Evolutionary conservation across 1,140 invertebrate genomes (phyloP), one percentile per base, ranked within the genome.

Genomic region (Panagrolaimus sp.): DNA sequence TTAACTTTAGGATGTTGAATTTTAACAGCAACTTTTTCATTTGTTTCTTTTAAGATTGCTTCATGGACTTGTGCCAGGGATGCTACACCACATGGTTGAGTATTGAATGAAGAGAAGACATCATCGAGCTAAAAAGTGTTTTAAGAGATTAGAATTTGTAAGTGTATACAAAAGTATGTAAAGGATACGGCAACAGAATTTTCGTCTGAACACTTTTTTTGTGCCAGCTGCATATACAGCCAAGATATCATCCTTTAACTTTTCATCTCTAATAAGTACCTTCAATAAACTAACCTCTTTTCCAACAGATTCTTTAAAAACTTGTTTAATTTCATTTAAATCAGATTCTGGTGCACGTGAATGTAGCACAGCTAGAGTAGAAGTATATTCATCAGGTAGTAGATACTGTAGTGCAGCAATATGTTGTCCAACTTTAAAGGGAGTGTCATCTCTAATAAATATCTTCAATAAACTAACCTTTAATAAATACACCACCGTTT

Each of bases 401-500:
- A 99, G 85, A 84, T 98, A 98, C 74, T 98, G 93, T 67, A 98
- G 84, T 0, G 93, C 91, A 9, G 93, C 95, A 70, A 98, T 88
- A 84, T 98, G 94, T 84, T 98, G 96, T 4, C 96, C 92, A 51
- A 88, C 88, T 87, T 96, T n/a, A n/a, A n/a, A n/a, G n/a, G n/a
- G n/a, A n/a, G n/a, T n/a, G n/a, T n/a, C n/a, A n/a, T n/a, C n/a
- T n/a, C n/a, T n/a, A n/a, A n/a, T n/a, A n/a, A n/a, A n/a, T n/a
- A n/a, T n/a, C n/a, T n/a, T n/a, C n/a, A n/a, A n/a, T n/a, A n/a
- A n/a, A n/a, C n/a, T n/a, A n/a, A n/a, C n/a, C n/a, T n/a, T n/a
- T 99, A 61, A 99, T 93, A 83, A 96, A 99, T 42, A 93, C 92
- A 25, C 96, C 96, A 84, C 92, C 92, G 86, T 99, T 99, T 11